Evolutionary conservation across 2,888 invertebrate species (phyloP).

Genomic region (Parnassius smintheus): DNA sequence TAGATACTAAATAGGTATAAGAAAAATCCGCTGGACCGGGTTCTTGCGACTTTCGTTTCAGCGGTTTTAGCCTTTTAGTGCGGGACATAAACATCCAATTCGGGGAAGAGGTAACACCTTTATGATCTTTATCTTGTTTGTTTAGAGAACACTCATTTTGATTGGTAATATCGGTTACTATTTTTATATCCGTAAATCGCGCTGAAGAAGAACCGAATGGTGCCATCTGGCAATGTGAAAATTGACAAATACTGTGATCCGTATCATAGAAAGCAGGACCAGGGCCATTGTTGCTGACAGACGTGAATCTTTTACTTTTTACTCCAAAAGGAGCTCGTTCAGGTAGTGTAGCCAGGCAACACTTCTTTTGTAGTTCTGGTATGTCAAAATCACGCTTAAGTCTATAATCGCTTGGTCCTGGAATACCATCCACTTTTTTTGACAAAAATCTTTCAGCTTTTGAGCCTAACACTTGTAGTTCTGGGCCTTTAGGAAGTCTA

Average conservation of each 20-base stretch:
- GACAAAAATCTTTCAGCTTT: conserved; percentile 50
- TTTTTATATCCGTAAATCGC: conserved; percentile 49
- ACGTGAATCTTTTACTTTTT: conserved; percentile 55
- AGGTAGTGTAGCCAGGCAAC: conserved; percentile 50
- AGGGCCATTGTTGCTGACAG: conserved; percentile 47
- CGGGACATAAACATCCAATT: conserved; percentile 64
- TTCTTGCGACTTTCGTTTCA: conserved; percentile 43
- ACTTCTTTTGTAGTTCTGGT: conserved; percentile 34
- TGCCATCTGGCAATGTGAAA: conserved; percentile 45
- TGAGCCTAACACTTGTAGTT: conserved; percentile 46
- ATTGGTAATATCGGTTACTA: conserved; percentile 37
- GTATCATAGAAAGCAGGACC: conserved; percentile 57
- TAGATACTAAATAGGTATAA: conserved; percentile 28
- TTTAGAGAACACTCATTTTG: conserved; percentile 25
- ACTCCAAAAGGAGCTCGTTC: conserved; percentile 54
- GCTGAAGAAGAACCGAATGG: conserved; percentile 53
- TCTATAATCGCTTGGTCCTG: conserved; percentile 58
- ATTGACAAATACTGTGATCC: conserved; percentile 37
- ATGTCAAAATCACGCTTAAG: conserved; percentile 58
- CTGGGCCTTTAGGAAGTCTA: conserved; percentile 41
- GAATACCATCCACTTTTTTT: conserved; percentile 38
- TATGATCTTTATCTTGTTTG: conserved; percentile 25
- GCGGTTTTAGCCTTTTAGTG: conserved; percentile 53
- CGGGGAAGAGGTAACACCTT: conserved; percentile 36
- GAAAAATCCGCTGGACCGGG: conserved; percentile 53